Base-by-base conservation (phyloP, 2,113 vertebrate species). In the Sterna hirundo region DNA sequence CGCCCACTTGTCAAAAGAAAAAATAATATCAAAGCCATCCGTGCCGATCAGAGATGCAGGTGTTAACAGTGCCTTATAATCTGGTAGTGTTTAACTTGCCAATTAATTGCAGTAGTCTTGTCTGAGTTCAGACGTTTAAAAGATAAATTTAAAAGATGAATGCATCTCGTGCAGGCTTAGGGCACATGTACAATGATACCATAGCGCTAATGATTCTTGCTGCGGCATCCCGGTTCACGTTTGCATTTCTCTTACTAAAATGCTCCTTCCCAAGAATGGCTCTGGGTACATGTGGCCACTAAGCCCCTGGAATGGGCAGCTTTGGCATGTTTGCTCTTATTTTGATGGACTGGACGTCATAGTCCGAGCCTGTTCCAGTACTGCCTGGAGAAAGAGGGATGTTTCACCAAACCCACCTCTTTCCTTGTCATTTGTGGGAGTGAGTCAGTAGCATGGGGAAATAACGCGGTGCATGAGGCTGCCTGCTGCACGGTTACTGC, bases 131-230 rank as follows among this genome's bases (percentile, higher is more conserved):
- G 86, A 38, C 20, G 5, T 83, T 80, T 47, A 65, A 21, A 46
- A 91, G 95, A 97, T 96, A 96, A 97, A 97, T 96, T 95, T 94
- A 83, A 70, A 82, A 97, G 96, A 95, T 60, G 90, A 92, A 96
- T 95, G 88, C 68, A 47, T 46, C 36, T 65, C 14, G 58, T 76
- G 77, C 34, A 66, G 89, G 91, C 77, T 78, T 60, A 19, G 88
- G 92, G 90, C 93, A 83, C 61, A 8, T 3, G 68, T 10, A 25
- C 44, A 20, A 8, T 1, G 46, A 47, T 61, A 54, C 80, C 55
- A 6, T 26, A 16, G 3, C 40, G 86, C 69, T 77, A 69, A 44
- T 7, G 74, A 54, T 47, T 68, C 54, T 34, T 47, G 74, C 42
- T 47, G 65, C 5, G 3, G 57, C 54, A 83, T 44, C 91, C 46